phyloP scores from a whole-genome alignment of 2,888 invertebrate genomes.

The Andricus curvator region DNA sequence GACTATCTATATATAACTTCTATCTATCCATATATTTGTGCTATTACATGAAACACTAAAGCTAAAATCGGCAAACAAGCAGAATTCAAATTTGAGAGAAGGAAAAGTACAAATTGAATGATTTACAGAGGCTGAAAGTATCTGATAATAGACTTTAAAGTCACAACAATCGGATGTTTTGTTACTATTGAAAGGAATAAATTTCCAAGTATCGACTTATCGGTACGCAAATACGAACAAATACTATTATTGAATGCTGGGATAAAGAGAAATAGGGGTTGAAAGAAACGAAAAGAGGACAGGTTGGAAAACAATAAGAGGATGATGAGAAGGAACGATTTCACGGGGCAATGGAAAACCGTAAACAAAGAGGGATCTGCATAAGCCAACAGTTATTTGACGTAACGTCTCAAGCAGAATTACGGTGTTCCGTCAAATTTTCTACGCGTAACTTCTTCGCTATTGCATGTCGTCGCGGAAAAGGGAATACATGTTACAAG shows the following conservation, averaged over 20 bases:
- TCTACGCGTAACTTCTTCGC: slow-evolving; percentile 40
- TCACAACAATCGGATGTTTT: too few relatives aligned
- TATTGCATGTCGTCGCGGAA: slow-evolving; percentile 7
- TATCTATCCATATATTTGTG: too few relatives aligned
- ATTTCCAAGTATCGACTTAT: too few relatives aligned
- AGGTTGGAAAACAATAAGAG: slow-evolving; percentile 21
- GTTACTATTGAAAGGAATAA: too few relatives aligned
- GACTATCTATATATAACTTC: too few relatives aligned
- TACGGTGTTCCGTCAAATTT: slow-evolving; percentile 38
- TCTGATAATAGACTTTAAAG: too few relatives aligned
- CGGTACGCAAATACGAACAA: neutral
- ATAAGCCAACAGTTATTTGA: slow-evolving; percentile 33
- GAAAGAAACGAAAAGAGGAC: neutral
- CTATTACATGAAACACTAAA: too few relatives aligned
- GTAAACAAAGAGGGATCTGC: slow-evolving; percentile 22
- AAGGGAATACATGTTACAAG: slow-evolving; percentile 34
- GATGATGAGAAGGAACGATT: slow-evolving; percentile 33
- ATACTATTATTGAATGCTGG: slow-evolving; percentile 11
- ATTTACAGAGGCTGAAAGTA: too few relatives aligned
- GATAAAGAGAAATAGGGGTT: slow-evolving; percentile 6
- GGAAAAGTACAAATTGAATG: too few relatives aligned
- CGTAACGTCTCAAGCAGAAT: slow-evolving; percentile 32
- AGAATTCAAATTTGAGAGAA: too few relatives aligned
- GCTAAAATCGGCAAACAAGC: too few relatives aligned
- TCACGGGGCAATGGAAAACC: slow-evolving; percentile 29